phyloP scores from a whole-genome alignment of 2,888 invertebrate genomes.

The Noctua fimbriata region DNA sequence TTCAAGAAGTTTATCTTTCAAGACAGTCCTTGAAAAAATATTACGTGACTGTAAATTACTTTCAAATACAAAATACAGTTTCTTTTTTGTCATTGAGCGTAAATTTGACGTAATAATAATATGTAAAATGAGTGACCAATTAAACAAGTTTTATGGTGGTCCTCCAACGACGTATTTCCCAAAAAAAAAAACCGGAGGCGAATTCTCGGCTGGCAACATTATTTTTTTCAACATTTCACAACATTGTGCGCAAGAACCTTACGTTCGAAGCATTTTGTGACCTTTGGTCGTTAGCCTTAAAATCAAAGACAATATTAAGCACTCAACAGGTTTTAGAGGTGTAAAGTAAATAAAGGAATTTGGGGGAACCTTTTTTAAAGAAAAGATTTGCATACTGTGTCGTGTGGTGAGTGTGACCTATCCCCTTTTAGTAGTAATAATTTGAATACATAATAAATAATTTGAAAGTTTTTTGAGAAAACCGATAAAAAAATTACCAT shows the following conservation, averaged over 20 bases:
- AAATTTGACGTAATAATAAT: neutral
- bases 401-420: neutral
- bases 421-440: neutral
- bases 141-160: neutral
- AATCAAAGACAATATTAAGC: neutral
- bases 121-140: neutral
- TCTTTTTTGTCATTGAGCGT: neutral
- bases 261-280: neutral
- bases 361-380: neutral
- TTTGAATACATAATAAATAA: neutral
- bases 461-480: neutral
- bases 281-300: neutral
- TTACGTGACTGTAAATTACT: neutral
- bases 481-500: neutral
- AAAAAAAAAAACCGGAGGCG: neutral
- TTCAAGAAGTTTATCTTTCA: conserved; percentile 22
- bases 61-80: neutral
- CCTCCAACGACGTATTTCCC: neutral
- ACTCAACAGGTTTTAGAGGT: neutral
- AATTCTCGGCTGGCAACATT: neutral
- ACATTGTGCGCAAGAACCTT: neutral
- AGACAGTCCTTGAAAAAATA: neutral
- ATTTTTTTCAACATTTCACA: neutral
- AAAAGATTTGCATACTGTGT: neutral
- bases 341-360: neutral